phyloP scores from a whole-genome alignment of 2,888 invertebrate genomes.

The Thera obeliscata region DNA sequence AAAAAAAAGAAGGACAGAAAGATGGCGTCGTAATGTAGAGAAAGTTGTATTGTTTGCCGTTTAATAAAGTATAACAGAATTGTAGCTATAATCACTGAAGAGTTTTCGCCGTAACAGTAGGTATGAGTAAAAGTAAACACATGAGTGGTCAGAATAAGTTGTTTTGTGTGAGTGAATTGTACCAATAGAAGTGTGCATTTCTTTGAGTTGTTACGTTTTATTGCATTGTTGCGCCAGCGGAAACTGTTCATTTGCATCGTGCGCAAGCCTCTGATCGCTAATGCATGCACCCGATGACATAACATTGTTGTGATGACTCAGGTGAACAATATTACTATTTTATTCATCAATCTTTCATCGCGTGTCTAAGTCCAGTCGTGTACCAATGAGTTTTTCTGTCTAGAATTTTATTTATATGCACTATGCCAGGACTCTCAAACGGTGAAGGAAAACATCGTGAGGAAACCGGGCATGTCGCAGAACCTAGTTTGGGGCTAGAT shows the following conservation, averaged over 20 bases:
- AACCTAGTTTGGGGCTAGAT: too few species aligned
- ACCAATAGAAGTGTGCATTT: conserved; percentile 6
- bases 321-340: conserved; percentile 40
- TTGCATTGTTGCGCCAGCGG: conserved; percentile 48
- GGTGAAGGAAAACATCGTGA: too few species aligned
- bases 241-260: conserved; percentile 48
- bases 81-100: too few species aligned
- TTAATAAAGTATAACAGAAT: too few species aligned
- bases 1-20: too few species aligned
- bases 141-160: background rate
- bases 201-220: conserved; percentile 18
- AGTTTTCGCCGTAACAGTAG: too few species aligned
- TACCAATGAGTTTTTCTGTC: too few species aligned
- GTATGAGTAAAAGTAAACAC: background rate
- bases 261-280: conserved; percentile 42
- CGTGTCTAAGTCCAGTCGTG: background rate
- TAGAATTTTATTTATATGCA: too few species aligned
- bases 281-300: conserved; percentile 47
- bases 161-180: conserved; percentile 1
- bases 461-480: too few species aligned
- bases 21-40: too few species aligned
- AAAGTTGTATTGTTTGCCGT: too few species aligned
- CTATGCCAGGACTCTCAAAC: too few species aligned
- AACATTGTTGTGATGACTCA: conserved; percentile 57
- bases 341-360: conserved; percentile 40